These are phyloP conservation scores for Eubucco bourcierii DNA, from an alignment of 2,113 vertebrate genomes.

Conservation along the genomic window DNA sequence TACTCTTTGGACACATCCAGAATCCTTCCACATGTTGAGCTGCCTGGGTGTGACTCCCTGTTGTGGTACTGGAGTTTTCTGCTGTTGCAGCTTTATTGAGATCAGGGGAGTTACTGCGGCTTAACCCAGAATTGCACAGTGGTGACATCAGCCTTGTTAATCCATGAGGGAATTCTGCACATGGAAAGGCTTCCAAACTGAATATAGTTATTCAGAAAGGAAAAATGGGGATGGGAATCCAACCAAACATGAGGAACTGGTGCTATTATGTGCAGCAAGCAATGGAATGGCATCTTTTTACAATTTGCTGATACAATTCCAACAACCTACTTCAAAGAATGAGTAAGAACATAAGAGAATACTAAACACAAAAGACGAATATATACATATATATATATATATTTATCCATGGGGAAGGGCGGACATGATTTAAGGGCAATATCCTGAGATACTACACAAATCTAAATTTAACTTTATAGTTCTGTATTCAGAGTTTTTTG, in stretches of 20 bases:
- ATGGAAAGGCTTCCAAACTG: conserved; percentile 6
- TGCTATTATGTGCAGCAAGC: background rate
- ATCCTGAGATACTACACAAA: background rate
- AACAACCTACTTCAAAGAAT: background rate
- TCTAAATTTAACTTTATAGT: background rate
- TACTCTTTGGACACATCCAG: background rate
- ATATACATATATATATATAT: background rate
- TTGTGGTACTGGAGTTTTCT: background rate
- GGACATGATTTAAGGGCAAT: background rate
- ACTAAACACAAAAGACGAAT: background rate
- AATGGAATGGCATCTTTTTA: background rate
- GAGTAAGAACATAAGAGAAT: background rate
- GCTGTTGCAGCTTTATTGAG: conserved; percentile 45
- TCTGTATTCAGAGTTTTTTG: background rate
- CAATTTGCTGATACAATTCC: background rate
- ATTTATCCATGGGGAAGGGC: background rate
- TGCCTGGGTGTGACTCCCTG: conserved; percentile 21
- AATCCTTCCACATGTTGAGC: background rate
- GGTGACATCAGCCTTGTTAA: conserved; percentile 46
- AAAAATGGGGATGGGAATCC: conserved; percentile 3
- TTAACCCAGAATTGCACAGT: conserved; percentile 45
- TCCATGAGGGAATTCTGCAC: conserved; percentile 36
- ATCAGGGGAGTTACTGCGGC: conserved; percentile 37
- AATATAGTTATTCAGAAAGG: background rate
- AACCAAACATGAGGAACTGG: background rate